Base-by-base conservation (phyloP, 2,797 vertebrate species). In the Xerus rutilus region DNA sequence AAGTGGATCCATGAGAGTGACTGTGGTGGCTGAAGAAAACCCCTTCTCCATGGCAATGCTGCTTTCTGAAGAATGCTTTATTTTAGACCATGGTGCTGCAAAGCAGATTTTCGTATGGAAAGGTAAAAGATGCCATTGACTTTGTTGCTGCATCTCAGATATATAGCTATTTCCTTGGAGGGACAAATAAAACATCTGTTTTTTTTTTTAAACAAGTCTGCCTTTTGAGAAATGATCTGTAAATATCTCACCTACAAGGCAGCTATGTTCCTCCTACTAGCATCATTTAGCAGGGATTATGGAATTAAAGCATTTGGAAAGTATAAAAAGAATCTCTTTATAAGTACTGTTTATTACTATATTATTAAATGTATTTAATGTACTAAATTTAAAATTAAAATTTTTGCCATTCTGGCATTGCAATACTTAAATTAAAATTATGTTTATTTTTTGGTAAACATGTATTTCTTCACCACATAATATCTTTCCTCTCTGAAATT, bases 21-120 rank as follows among this genome's bases (percentile, higher is more conserved):
- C 98, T 0, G 0, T 99, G 21, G 98, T 99, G 78, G 99, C 99
- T 49, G 99, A 99, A 39, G 99, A 99, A 98, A 99, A 99, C 94
- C 99, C 99, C 0, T 99, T 99, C 97, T 98, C 97, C 2, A 99
- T 98, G 98, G 98, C 93, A 2, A 98, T 99, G 98, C 98, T 99
- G 76, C 98, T 99, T 47, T 99, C 99, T 32, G 98, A 99, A 30
- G 99, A 99, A 85, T 99, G 99, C 95, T 99, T 99, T 97, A 99
- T 99, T 95, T 96, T 99, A 97, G 99, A 99, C 97, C 98, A 99
- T 0, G 99, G 99, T 52, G 98, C 98, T 86, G 99, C 99, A 95
- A 99, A 98, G 87, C 99, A 99, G 93, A 99, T 99, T 96, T 99
- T 99, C 74, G 99, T 99, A 10, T 99, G 99, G 99, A 99, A 99